Percentiles rank a stretch among this genome's conserved stretches.
phyloP scores from a whole-genome alignment of 2,797 vertebrate genomes.

The Lateolabrax maculatus region DNA sequence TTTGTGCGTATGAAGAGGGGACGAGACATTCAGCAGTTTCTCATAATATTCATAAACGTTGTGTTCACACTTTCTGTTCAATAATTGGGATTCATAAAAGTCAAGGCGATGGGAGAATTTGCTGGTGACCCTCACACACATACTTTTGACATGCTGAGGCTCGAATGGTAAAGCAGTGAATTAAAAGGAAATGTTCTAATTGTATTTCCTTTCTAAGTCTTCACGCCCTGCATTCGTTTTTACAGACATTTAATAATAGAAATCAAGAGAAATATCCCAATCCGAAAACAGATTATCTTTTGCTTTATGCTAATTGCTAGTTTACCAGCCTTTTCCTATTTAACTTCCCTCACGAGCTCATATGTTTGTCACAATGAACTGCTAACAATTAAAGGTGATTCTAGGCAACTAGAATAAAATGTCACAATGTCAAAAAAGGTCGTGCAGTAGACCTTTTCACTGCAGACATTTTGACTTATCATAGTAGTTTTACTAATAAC shows the following conservation, averaged over 20 bases:
- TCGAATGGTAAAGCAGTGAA: background rate
- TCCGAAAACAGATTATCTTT: background rate
- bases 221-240: background rate
- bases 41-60: constrained; percentile 24
- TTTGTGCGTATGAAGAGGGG: constrained; percentile 15
- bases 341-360: background rate
- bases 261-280: background rate
- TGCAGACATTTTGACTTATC: background rate
- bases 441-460: background rate
- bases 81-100: constrained; percentile 2
- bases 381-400: background rate
- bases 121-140: background rate
- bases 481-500: background rate
- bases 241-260: background rate
- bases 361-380: background rate
- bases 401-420: background rate
- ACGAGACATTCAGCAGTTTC: constrained; percentile 5
- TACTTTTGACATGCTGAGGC: background rate
- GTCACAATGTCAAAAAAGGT: background rate
- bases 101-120: background rate
- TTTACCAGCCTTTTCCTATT: background rate
- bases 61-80: background rate
- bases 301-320: background rate
- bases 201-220: background rate
- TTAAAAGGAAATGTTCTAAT: background rate